Evolutionary conservation across 2,113 vertebrate species (phyloP).

Genomic region (Drymodes brunneopygia): DNA sequence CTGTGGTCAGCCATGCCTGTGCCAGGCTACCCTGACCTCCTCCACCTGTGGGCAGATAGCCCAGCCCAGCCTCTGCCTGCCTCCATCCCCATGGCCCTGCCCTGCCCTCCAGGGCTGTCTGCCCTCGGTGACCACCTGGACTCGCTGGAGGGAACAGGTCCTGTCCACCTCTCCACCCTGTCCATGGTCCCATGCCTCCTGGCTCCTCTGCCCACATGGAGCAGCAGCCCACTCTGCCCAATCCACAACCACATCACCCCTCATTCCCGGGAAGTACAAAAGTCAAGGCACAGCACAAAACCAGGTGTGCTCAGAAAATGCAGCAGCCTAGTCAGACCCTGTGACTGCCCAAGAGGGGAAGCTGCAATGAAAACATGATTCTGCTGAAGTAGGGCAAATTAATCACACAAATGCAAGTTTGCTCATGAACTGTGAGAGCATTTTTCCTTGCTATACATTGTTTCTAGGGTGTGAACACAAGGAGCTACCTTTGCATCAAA

Average conservation of each 20-base stretch:
- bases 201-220: neutral
- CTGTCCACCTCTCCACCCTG: neutral
- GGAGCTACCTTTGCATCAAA: neutral
- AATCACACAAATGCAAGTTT: neutral
- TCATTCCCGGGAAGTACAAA: fast-evolving
- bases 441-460: neutral
- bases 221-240: neutral
- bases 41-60: neutral
- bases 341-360: neutral
- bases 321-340: neutral
- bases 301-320: neutral
- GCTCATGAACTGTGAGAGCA: neutral
- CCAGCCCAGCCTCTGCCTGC: neutral
- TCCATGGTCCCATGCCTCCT: neutral
- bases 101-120: neutral
- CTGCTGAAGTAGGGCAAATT: neutral
- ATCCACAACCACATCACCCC: fast-evolving
- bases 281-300: neutral
- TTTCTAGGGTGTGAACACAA: neutral
- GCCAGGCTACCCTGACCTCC: neutral
- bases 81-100: neutral
- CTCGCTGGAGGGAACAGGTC: fast-evolving
- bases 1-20: neutral
- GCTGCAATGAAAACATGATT: neutral
- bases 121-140: neutral